Percentiles rank a stretch among this genome's conserved stretches.
Evolutionary conservation across 1,140 invertebrate species (phyloP).

Genomic region (Thrips palmi): DNA sequence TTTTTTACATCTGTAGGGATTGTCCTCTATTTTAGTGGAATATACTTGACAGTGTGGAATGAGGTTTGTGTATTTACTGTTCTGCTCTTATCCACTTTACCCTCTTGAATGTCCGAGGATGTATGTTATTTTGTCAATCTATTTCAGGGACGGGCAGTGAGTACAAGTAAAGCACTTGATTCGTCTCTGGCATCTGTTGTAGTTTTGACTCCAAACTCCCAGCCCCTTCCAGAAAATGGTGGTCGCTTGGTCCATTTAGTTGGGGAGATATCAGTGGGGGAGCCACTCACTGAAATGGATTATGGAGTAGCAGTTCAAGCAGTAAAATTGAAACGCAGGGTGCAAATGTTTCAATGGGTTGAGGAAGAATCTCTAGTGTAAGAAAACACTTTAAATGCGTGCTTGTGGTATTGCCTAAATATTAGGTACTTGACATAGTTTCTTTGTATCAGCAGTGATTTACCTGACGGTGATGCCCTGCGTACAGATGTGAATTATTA

Average conservation of each 20-base stretch:
- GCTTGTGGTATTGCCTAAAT: too few species aligned
- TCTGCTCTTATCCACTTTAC: too few species aligned
- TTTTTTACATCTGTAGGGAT: too few species aligned
- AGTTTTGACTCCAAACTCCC: conserved; percentile 29
- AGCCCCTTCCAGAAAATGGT: conserved; percentile 40
- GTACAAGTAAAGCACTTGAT: conserved; percentile 45
- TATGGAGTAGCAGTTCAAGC: conserved; percentile 58
- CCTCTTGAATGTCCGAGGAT: too few species aligned
- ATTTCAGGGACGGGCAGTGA: conserved; percentile 43
- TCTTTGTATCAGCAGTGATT: neutral
- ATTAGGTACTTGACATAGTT: too few species aligned
- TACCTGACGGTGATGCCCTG: conserved; percentile 21
- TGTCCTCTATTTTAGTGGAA: too few species aligned
- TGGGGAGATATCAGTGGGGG: conserved; percentile 49
- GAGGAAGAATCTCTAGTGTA: conserved; percentile 43
- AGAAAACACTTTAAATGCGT: conserved; percentile 11
- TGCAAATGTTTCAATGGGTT: conserved; percentile 86
- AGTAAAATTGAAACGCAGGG: conserved; percentile 50
- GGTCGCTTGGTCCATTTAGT: conserved; percentile 56
- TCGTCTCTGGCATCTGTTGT: conserved; percentile 44
- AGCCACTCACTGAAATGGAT: conserved; percentile 59
- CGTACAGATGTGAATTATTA: conserved; percentile 34
- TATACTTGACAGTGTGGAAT: too few species aligned
- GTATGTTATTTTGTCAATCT: too few species aligned
- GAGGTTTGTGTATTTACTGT: too few species aligned